Evolutionary conservation across 2,113 vertebrate genomes (phyloP).

Genomic region (Thamnaconus septentrionalis): DNA sequence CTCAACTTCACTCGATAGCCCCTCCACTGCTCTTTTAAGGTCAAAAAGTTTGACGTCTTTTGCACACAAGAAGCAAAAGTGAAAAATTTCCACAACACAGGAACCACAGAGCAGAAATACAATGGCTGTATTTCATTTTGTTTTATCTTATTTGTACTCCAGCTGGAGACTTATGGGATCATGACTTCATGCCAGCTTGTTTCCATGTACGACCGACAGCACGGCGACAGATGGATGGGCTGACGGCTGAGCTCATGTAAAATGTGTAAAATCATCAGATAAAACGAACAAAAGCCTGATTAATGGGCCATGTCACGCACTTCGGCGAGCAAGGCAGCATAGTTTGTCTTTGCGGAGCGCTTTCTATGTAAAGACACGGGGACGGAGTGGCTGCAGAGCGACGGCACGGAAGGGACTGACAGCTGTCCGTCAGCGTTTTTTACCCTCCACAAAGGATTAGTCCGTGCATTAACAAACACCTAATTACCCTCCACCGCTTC

Average conservation of each 20-base stretch:
- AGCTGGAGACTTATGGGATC: slow-evolving; percentile 35
- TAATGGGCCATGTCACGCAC: slow-evolving; percentile 38
- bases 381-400: neutral
- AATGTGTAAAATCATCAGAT: slow-evolving; percentile 34
- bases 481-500: slow-evolving; percentile 60
- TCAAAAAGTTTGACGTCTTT: too few species aligned
- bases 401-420: slow-evolving; percentile 30
- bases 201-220: slow-evolving; percentile 4
- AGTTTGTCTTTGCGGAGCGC: neutral
- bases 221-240: slow-evolving; percentile 27
- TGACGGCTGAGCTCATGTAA: slow-evolving; percentile 11
- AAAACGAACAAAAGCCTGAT: slow-evolving; percentile 34
- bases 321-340: slow-evolving; percentile 10
- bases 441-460: slow-evolving; percentile 44
- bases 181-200: slow-evolving; percentile 15
- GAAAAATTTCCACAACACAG: too few species aligned
- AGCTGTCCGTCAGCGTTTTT: slow-evolving; percentile 56
- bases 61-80: too few species aligned
- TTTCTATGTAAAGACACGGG: neutral
- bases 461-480: slow-evolving; percentile 38
- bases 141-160: neutral
- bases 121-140: neutral
- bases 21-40: too few species aligned
- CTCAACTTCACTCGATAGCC: too few species aligned
- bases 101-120: too few species aligned